Base-by-base conservation (phyloP, 2,797 vertebrate species). In the Sebastolobus alascanus region DNA sequence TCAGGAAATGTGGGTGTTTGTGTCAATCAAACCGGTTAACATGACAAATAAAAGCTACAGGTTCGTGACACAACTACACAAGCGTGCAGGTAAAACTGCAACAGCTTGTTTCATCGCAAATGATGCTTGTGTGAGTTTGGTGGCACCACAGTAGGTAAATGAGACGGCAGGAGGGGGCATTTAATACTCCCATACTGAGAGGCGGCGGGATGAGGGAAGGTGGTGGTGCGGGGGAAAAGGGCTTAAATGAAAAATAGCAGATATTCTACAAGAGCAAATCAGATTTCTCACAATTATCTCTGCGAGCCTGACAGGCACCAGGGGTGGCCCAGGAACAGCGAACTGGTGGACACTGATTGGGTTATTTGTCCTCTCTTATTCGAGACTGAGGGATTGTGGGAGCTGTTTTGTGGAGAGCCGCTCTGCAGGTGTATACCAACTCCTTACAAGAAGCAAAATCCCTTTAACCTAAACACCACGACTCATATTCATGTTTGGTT, bases 221-320 rank as follows among this genome's bases (percentile, higher is more conserved):
- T 68, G 2, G 78, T 83, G 79, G 63, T 68, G 92, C 29, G 60
- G 43, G 68, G 64, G 68, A 27, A 68, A 74, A 95, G 90, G 94
- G 95, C 94, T 94, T 94, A 93, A 93, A 95, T 96, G 96, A 98
- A 96, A 95, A 97, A 97, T 96, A 94, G 95, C 77, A 94, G 94
- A 96, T 94, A 95, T 95, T 93, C 84, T 89, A 95, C 94, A 94
- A 96, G 75, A 93, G 96, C 96, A 98, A 99, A 99, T 97, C 97
- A 89, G 96, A 99, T 99, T 98, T 96, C 97, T 99, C 97, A 98
- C 98, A 99, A 99, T 99, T 99, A 99, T 97, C 97, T 95, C 96
- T 95, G 95, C 93, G 93, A 97, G 96, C 92, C 94, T 97, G 98
- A 98, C 98, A 98, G 96, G 96, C 92, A 86, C 97, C 96, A 87